Percentiles rank a stretch among this genome's conserved stretches.
phyloP scores from a whole-genome alignment of 2,888 invertebrate species.

The Ptilodon capucinus region DNA sequence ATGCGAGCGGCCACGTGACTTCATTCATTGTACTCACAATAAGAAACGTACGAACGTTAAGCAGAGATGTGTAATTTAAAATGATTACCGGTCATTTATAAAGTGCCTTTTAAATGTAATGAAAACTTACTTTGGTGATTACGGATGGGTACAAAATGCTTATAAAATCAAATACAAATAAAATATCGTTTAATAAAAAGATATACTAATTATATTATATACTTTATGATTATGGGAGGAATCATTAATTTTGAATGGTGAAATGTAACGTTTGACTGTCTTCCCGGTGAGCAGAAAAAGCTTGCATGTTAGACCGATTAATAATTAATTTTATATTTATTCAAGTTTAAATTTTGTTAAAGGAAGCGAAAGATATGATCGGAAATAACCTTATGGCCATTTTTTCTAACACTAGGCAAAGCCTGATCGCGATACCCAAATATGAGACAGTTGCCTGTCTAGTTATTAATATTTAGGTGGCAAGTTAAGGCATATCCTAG shows the following conservation, averaged over 20 bases:
- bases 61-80: slow-evolving; percentile 49
- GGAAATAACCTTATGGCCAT: no score
- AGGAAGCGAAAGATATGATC: no score
- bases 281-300: not conserved
- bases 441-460: no score
- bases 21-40: slow-evolving; percentile 49
- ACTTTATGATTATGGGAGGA: not conserved
- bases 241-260: not conserved
- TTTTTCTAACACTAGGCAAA: no score
- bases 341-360: no score
- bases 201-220: not conserved
- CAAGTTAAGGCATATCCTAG: no score
- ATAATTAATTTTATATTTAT: no score
- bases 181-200: no score
- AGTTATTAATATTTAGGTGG: no score
- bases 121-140: slow-evolving; percentile 18
- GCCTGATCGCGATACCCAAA: no score
- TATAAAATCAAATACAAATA: not conserved
- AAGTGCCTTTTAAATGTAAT: slow-evolving; percentile 43
- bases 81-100: slow-evolving; percentile 54
- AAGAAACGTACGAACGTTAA: slow-evolving; percentile 38
- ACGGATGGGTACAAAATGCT: slow-evolving; percentile 1
- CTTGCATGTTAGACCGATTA: no score
- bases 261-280: not conserved
- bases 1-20: slow-evolving; percentile 43